These are phyloP conservation scores for Plusia festucae DNA, from an alignment of 2,888 invertebrate genomes.

Conservation along the genomic window DNA sequence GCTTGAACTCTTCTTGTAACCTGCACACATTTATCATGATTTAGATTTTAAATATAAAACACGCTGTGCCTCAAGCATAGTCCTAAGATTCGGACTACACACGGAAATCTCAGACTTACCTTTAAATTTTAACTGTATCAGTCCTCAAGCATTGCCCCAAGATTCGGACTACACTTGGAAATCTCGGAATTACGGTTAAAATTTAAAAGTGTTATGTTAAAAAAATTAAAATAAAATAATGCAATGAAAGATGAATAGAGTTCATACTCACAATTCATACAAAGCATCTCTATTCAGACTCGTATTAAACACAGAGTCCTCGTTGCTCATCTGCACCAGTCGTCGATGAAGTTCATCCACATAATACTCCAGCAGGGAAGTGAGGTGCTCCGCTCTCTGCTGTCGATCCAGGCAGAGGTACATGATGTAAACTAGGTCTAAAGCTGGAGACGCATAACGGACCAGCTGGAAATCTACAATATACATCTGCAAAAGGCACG, in stretches of 20 bases:
- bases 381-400: conserved; percentile 89
- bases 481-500: conserved; percentile 86
- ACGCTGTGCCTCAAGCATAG: too few species aligned
- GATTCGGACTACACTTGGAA: too few species aligned
- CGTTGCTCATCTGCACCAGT: conserved; percentile 87
- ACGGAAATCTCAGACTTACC: too few species aligned
- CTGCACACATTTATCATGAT: conserved; percentile 70
- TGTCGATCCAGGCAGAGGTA: conserved; percentile 91
- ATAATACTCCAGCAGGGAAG: conserved; percentile 90
- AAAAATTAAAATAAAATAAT: neutral
- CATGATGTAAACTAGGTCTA: conserved; percentile 91
- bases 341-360: conserved; percentile 89
- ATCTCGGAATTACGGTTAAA: too few species aligned
- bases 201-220: too few species aligned
- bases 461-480: conserved; percentile 92
- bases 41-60: too few species aligned
- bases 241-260: conserved; percentile 9
- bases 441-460: conserved; percentile 91
- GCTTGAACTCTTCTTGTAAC: conserved; percentile 90
- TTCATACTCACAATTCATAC: conserved; percentile 89
- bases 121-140: too few species aligned
- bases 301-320: conserved; percentile 75
- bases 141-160: too few species aligned
- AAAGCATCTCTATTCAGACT: conserved; percentile 85
- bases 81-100: too few species aligned